Base-by-base conservation (phyloP, 2,888 invertebrate species). In the Syrphus vitripennis region DNA sequence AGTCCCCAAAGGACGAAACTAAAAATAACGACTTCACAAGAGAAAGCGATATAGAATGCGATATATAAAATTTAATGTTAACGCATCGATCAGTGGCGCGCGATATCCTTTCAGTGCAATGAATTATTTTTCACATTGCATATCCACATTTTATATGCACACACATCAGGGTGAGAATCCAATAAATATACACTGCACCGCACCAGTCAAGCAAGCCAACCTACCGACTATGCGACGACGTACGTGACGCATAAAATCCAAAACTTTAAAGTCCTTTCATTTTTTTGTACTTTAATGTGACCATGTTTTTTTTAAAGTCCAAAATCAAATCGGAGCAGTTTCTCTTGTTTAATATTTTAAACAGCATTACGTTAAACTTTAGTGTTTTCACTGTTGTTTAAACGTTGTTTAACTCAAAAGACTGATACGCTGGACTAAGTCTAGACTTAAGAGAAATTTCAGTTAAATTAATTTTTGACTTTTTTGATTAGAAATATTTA, bases 71-170 rank as follows among this genome's bases (percentile, higher is more conserved):
- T 53, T 74, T 81, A 70, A 86, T 81, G 72, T 76, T 69, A 86
- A 86, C 80, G 77, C 81, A 86, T 86, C 84, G 84, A 86, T 86
- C 84, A 86, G 84, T 63, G 84, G 81, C 57, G 71, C 81, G 76
- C 77, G 81, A 77, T 77, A 74, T 81, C 76, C 84, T 81, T 81
- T 86, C 81, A 81, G 26, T 67, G 72, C 69, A 61, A 77, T 86
- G 67, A 86, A 81, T 86, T 81, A 86, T 81, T 69, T 81, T 67
- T 57, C 69, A n/a, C 59, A 72, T 48, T 67, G 67, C 50, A 48
- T 67, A 31, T 34, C 10, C 14, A 59, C 50, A 77, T 70, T 76
- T 67, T 71, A 42, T 72, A 34, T 72, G 14, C 16, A 16, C 37
- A 45, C 67, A 70, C 76, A 61, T 80, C 67, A 69, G 72, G 76